Conservation (phyloP, 2,888 invertebrate genomes). For the Pinctada fucata region DNA sequence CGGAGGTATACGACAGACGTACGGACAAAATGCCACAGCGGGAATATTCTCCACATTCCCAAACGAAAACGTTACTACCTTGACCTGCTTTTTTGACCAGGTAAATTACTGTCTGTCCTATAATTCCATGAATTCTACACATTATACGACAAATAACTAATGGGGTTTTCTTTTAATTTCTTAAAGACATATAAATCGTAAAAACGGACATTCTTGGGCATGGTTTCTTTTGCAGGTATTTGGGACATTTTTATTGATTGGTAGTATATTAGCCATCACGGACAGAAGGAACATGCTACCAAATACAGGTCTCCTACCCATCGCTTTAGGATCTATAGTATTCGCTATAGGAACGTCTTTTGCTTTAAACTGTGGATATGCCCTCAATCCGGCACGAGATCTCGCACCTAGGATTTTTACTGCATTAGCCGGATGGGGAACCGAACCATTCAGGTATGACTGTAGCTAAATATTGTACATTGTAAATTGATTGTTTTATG, state of each 20-base stretch:
- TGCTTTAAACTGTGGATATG: slow-evolving; percentile 79
- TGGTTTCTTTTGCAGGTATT: slow-evolving; percentile 73
- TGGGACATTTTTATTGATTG: slow-evolving; percentile 77
- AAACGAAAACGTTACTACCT: slow-evolving; percentile 71
- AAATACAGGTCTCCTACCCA: slow-evolving; percentile 66
- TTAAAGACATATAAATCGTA: too few species aligned
- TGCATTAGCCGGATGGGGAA: slow-evolving; percentile 78
- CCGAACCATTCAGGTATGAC: slow-evolving; percentile 74
- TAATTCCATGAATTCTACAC: neutral
- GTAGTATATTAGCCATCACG: slow-evolving; percentile 76
- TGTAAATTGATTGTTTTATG: too few species aligned
- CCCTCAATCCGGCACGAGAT: slow-evolving; percentile 81
- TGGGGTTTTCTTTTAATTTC: too few species aligned
- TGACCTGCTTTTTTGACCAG: slow-evolving; percentile 78
- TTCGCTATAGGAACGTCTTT: slow-evolving; percentile 77
- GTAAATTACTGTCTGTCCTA: slow-evolving; percentile 58
- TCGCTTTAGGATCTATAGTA: slow-evolving; percentile 77
- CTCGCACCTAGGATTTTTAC: slow-evolving; percentile 79
- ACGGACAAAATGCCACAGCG: slow-evolving; percentile 76
- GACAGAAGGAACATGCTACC: slow-evolving; percentile 74
- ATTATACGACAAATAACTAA: too few species aligned
- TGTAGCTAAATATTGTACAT: too few species aligned
- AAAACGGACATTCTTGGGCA: too few species aligned
- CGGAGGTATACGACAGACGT: slow-evolving; percentile 64
- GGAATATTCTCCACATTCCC: slow-evolving; percentile 80